Percentiles rank a stretch among this genome's conserved stretches.
phyloP scores from a whole-genome alignment of 2,888 invertebrate species.

The Troglohyphantes excavatus region DNA sequence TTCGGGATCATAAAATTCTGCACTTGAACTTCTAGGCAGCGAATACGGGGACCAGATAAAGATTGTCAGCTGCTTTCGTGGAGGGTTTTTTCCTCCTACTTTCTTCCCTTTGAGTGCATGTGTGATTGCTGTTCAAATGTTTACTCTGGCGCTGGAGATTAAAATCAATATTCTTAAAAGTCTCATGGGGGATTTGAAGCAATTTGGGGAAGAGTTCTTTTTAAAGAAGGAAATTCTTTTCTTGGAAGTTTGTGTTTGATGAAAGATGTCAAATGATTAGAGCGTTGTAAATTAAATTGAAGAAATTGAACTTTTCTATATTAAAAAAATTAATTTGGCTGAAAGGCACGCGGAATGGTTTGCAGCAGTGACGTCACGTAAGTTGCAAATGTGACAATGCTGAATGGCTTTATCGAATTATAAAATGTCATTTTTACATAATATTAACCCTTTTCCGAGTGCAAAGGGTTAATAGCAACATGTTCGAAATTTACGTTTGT shows the following conservation, averaged over 20 bases:
- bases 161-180: conserved; percentile 56
- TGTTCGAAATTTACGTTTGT: too few species aligned
- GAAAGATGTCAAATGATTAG: neutral
- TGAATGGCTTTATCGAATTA: too few species aligned
- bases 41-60: neutral
- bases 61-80: conserved; percentile 11
- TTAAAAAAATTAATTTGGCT: too few species aligned
- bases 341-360: too few species aligned
- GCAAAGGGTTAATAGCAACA: too few species aligned
- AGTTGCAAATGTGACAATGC: too few species aligned
- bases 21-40: neutral
- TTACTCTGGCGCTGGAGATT: conserved; percentile 3
- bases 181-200: neutral
- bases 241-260: neutral
- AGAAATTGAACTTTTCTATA: too few species aligned
- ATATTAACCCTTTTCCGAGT: too few species aligned
- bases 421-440: too few species aligned
- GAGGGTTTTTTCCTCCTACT: neutral
- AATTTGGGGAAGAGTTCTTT: neutral
- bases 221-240: neutral
- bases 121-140: conserved; percentile 40
- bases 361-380: too few species aligned
- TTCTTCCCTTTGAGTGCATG: neutral
- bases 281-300: neutral
- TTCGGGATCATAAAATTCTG: conserved; percentile 10